These are phyloP conservation scores for Neuroscelio doddi DNA, from an alignment of 2,888 invertebrate species.

Conservation along the genomic window DNA sequence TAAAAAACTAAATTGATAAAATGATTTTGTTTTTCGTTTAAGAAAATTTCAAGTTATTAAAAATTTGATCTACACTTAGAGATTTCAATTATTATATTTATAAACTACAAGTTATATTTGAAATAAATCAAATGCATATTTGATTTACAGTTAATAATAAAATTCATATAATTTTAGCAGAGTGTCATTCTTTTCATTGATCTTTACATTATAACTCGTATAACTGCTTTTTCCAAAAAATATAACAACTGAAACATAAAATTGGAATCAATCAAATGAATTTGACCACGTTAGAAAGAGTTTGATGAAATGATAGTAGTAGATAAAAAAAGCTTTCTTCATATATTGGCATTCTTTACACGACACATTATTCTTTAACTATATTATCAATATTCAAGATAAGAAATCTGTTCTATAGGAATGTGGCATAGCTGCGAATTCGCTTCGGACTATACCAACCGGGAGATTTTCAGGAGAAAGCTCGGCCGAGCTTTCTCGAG, in stretches of 20 bases:
- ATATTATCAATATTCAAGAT: slow-evolving; percentile 20
- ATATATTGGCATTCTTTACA: slow-evolving; percentile 27
- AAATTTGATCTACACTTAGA: too few relatives aligned
- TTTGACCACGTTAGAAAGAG: slow-evolving; percentile 14
- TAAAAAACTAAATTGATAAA: too few relatives aligned
- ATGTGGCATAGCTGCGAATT: neutral
- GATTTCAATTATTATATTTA: too few relatives aligned
- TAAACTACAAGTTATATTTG: too few relatives aligned
- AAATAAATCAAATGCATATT: too few relatives aligned
- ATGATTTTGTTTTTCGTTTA: too few relatives aligned
- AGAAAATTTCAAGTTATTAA: too few relatives aligned
- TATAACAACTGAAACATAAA: slow-evolving; percentile 29
- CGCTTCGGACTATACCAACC: slow-evolving; percentile 29
- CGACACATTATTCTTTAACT: slow-evolving; percentile 31
- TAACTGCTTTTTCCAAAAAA: slow-evolving; percentile 15
- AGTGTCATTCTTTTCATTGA: slow-evolving; percentile 32
- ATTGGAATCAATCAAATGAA: slow-evolving; percentile 40
- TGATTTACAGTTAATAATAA: too few relatives aligned
- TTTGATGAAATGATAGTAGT: neutral
- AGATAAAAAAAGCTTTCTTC: slow-evolving; percentile 22
- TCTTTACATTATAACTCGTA: slow-evolving; percentile 14
- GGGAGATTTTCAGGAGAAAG: slow-evolving; percentile 50
- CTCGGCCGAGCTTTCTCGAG: slow-evolving; percentile 59
- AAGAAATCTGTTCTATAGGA: neutral
- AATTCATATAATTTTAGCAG: too few relatives aligned